Base-by-base conservation (phyloP, 2,888 invertebrate genomes). In the Noctua comes region DNA sequence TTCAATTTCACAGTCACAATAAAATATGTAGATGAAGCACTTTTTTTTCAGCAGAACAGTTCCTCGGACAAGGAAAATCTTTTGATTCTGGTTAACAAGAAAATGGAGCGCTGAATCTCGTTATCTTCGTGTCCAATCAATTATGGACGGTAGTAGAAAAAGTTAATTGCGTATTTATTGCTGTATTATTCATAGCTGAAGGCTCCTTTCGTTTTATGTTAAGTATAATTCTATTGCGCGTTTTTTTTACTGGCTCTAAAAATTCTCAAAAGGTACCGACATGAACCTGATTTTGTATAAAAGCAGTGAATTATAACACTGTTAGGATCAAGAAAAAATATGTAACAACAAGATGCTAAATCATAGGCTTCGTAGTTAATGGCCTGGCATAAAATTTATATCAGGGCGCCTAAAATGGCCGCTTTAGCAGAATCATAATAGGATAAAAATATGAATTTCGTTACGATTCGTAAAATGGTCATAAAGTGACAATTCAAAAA, bases 61-160 rank as follows among this genome's bases (percentile, higher is more conserved):
- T 74, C 86, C 65, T 80, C 73, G 64, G 76, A 70, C 57, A 51
- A 72, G 78, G 78, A 82, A 86, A 86, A 86, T 83, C 88, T 85
- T 88, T 88, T 88, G 77, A 85, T 80, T 85, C 81, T 77, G 74
- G 76, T 77, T 86, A 80, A 80, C 86, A 84, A 89, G 86, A 87
- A 80, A 87, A 79, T 73, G 80, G 72, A 85, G 59, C 70, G 75
- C 59, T 73, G 83, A 87, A 88, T 83, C 86, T 89, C 83, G 80
- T 89, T 88, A 88, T 88, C 81, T 74, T 76, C 79, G 79, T 79
- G 86, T 82, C 79, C 88, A 88, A 89, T 88, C 89, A 88, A 88
- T 89, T 88, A 87, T 80, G 79, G 86, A 51, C 51, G 75, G 68
- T 18, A 64, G 69, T 68, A 76, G 77, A 79, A 85, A 87, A 85